Evolutionary conservation across 2,113 vertebrate genomes (phyloP), one percentile per base, ranked within the genome.

Genomic region (Xyrauchen texanus): DNA sequence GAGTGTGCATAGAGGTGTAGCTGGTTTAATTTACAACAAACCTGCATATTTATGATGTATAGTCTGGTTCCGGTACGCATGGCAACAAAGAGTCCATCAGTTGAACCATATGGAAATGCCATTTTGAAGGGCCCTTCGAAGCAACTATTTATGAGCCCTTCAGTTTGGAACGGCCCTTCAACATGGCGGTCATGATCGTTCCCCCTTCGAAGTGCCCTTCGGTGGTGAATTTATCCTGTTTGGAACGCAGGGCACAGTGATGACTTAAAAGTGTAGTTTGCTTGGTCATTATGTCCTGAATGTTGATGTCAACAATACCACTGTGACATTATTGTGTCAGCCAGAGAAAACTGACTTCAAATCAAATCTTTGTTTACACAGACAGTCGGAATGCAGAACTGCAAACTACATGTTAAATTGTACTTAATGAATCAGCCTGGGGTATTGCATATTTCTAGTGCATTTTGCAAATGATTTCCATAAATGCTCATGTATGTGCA

Each of bases 351-450:
- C n/a, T 5, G 0, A 55, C 51, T 57, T 44, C 0, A 68, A 49
- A 70, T 55, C 52, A 57, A 70, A 34, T n/a, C 6, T 57, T 70
- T 70, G 68, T 70, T 70, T 57, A 55, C 68, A 57, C 53, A 57
- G 52, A 34, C 52, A 5, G 0, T 55, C 57, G 57, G 44, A 70
- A 57, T 57, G 21, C 52, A 13, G 15, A 68, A 45, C 44, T 47
- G 42, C 51, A 51, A 16, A 55, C 21, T 3, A 57, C 12, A 70
- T 34, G 47, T 10, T 68, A 68, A 53, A 68, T 9, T 70, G 52
- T 42, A n/a, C 13, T 57, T 55, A 47, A 72, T 72, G n/a, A 72
- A 47, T 42, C 55, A 16, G 42, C 53, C 42, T 72, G n/a, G 5
- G n/a, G 9, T 72, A 16, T 7, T 46, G 70, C 12, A 8, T 55